Evolutionary conservation across 2,888 invertebrate genomes (phyloP).

Genomic region (Dryococelus australis): DNA sequence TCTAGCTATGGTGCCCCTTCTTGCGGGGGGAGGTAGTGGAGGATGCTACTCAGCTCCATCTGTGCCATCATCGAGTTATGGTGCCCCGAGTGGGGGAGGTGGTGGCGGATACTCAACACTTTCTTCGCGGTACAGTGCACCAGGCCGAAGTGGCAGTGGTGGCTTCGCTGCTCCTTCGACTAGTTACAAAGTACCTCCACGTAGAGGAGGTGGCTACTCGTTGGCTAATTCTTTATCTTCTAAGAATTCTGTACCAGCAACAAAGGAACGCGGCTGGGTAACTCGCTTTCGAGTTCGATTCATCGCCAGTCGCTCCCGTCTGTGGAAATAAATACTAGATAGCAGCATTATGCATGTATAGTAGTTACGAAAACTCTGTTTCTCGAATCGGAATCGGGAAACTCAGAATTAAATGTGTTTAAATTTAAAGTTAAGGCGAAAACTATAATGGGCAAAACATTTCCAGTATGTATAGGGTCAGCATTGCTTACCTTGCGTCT

Average conservation of each 20-base stretch:
- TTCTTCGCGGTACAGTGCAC: constrained; percentile 52
- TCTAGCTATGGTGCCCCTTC: constrained; percentile 58
- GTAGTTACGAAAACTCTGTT: too few species aligned
- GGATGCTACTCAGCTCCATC: constrained; percentile 46
- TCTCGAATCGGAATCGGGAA: too few species aligned
- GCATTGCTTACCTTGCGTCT: too few species aligned
- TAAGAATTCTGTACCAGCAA: constrained; percentile 31
- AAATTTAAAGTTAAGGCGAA: too few species aligned
- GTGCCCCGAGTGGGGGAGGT: constrained; percentile 55
- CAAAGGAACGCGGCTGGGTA: too few species aligned
- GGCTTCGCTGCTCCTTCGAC: constrained; percentile 48
- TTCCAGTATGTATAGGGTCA: too few species aligned
- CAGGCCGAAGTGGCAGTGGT: constrained; percentile 47
- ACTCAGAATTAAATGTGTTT: too few species aligned
- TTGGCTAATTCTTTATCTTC: constrained; percentile 63
- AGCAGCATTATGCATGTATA: too few species aligned
- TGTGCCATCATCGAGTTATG: constrained; percentile 44
- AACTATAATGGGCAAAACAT: too few species aligned
- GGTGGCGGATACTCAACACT: constrained; percentile 52
- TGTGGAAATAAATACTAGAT: too few species aligned
- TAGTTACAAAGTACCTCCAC: constrained; percentile 53
- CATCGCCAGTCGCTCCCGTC: too few species aligned
- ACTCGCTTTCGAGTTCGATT: too few species aligned
- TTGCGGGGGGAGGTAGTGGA: constrained; percentile 44
- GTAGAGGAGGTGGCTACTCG: constrained; percentile 56